Evolutionary conservation across 2,113 vertebrate species (phyloP), one percentile per base, ranked within the genome.

Genomic region (Syngnathus scovelli): DNA sequence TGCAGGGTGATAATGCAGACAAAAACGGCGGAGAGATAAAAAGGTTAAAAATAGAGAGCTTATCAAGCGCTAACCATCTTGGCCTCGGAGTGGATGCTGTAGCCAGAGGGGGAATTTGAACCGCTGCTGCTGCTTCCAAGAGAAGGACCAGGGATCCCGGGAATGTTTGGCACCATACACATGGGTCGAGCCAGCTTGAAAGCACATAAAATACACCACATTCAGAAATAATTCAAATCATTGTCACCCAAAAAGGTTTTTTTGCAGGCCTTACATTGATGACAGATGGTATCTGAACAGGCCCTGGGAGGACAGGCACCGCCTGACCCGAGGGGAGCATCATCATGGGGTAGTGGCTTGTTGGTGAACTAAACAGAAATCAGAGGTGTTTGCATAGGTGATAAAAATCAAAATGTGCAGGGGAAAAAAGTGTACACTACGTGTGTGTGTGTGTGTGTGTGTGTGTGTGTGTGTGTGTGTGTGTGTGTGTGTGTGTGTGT

Each of bases 121-220:
- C 93, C 93, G 3, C 91, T 94, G 87, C 95, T 92, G 88, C 89
- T 94, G 76, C 92, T 93, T 79, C 92, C 93, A 79, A 94, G 68
- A 81, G 96, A 94, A 39, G 97, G 97, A 55, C 97, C 97, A 33
- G 97, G 96, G 72, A 99, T 98, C 49, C 96, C 96, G 21, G 96
- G 96, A 91, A 99, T 93, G 92, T 98, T 96, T 56, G 96, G 96
- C 85, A 98, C 93, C 93, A 98, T 91, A 80, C 93, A 89, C 86
- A 98, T 78, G 3, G 95, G 94, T 84, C 96, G 92, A 9, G 94
- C 95, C 89, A 98, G 87, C 96, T 99, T 73, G 39, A 79, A 67
- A 80, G 3, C 43, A 83, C 23, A 77, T 3, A 59, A 41, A 33
- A 78, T n/a, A 65, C 80, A 72, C 59, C 51, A 64, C 19, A 64